Conservation (phyloP, 1,140 invertebrate species). For the Nephila pilipes region DNA sequence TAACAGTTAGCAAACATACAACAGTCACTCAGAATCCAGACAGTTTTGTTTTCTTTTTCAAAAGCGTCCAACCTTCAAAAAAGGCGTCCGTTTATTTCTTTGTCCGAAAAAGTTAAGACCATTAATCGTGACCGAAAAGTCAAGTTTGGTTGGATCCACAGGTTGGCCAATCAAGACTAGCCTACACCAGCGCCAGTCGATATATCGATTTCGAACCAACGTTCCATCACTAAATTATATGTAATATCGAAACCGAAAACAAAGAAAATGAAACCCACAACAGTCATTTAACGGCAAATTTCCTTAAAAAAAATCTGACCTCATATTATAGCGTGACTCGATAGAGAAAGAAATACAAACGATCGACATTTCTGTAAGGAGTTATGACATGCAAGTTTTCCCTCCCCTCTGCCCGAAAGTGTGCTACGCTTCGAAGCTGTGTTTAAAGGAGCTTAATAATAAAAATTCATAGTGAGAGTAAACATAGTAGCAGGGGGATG, state of each 20-base stretch:
- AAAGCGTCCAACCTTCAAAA: not conserved
- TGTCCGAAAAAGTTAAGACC: not conserved
- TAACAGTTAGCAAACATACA: no score
- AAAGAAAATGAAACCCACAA: conserved; percentile 22
- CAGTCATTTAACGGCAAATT: conserved; percentile 19
- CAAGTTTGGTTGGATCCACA: conserved; percentile 21
- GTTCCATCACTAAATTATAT: conserved; percentile 65
- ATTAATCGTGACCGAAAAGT: conserved; percentile 18
- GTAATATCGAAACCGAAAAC: conserved; percentile 37
- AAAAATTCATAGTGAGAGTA: not conserved
- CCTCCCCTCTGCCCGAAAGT: not conserved
- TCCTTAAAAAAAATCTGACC: not conserved
- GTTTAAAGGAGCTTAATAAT: not conserved
- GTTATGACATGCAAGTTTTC: not conserved
- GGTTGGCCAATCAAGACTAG: not conserved
- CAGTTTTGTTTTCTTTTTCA: not conserved
- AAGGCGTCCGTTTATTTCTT: not conserved
- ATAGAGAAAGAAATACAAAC: not conserved
- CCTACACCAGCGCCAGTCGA: conserved; percentile 28
- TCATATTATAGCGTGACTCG: not conserved
- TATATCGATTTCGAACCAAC: conserved; percentile 40
- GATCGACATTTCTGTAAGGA: conserved; percentile 7
- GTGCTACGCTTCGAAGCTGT: not conserved
- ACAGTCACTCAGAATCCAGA: not conserved
- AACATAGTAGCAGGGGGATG: not conserved